Evolutionary conservation across 1,140 invertebrate genomes (phyloP), one percentile per base, ranked within the genome.

Genomic region (Pogonomyrmex barbatus): DNA sequence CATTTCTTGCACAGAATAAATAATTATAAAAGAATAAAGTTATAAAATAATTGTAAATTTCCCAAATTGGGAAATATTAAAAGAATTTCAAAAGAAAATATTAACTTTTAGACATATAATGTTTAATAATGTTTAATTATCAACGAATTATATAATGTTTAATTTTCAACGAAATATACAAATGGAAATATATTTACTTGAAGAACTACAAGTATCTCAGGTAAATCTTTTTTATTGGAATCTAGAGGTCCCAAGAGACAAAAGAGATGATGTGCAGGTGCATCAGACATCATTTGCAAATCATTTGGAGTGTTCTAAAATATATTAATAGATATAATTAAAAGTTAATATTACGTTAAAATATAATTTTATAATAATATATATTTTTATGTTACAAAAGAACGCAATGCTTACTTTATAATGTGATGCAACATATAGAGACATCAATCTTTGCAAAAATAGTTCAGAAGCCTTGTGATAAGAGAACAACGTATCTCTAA

Each of bases 211-310:
- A 99, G 95, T 68, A 99, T 97, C 94, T 99, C 98, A 0, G 99
- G 99, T 76, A 99, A 95, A 58, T 96, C 92, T 87, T 97, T 97
- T 84, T 96, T 96, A 47, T 97, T 96, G 5, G 96, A 95, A 89
- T 97, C 96, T 1, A 98, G 96, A 0, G 99, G 99, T 0, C 98
- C 98, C 68, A 99, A 95, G 17, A 99, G 95, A 92, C 98, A 99
- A 95, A 99, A 99, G 30, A 99, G 94, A 95, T 99, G 98, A 96
- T 99, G 99, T 4, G 98, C 99, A 0, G 99, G 99, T 10, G 99
- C 99, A 96, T 99, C 99, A 12, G 99, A 99, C 95, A 99, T 96
- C 96, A 99, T 97, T 96, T 99, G 99, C 10, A 99, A 95, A 96
- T 99, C 99, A 96, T 99, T 99, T 1, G 99, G 99, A 79, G 97